Evolutionary conservation across 2,113 vertebrate species (phyloP).

Genomic region (Eurystomus gularis): DNA sequence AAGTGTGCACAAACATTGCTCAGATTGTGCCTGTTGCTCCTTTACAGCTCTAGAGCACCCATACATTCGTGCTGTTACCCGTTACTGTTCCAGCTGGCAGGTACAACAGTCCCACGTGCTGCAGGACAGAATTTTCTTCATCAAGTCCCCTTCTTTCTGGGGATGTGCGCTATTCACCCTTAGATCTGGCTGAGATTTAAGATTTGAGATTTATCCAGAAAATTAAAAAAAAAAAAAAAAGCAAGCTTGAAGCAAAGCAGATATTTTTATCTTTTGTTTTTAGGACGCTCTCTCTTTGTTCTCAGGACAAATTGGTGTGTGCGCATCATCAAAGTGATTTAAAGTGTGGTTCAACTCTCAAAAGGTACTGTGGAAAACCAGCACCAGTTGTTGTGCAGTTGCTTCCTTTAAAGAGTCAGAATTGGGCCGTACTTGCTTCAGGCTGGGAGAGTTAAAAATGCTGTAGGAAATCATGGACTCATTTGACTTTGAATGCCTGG

Average conservation of each 20-base stretch:
- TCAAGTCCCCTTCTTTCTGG: neutral
- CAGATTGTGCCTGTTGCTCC: neutral
- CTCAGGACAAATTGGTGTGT: neutral
- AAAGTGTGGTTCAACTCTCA: neutral
- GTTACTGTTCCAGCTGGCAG: neutral
- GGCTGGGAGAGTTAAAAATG: neutral
- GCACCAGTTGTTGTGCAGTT: neutral
- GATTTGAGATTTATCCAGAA: neutral
- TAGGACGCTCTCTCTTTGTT: neutral
- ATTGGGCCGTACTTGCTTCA: neutral
- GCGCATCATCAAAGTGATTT: conserved; percentile 2
- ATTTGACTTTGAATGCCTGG: neutral
- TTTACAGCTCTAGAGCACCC: neutral
- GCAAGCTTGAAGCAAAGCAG: neutral
- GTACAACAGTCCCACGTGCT: neutral
- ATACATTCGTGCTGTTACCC: neutral
- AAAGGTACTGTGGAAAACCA: neutral
- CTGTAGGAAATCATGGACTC: neutral
- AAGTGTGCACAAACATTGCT: neutral
- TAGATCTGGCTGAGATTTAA: neutral
- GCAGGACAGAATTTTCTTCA: neutral
- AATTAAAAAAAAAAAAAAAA: neutral
- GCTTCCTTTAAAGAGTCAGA: neutral
- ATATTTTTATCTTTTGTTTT: neutral
- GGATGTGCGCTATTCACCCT: neutral